phyloP scores from a whole-genome alignment of 2,888 invertebrate species.

The Amorpha juglandis region DNA sequence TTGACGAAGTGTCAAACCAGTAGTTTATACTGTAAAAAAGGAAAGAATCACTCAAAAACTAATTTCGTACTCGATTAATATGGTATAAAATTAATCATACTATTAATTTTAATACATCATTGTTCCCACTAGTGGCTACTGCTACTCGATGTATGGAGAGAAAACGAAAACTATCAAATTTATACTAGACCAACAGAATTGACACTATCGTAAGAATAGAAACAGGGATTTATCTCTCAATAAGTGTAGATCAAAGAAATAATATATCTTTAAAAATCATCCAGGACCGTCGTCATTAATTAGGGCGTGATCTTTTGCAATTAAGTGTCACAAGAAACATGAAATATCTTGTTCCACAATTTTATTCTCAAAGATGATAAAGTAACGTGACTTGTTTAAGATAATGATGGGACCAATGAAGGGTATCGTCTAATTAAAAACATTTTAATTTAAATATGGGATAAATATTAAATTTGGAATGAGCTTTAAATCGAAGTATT shows the following conservation, averaged over 20 bases:
- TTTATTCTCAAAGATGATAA: constrained; percentile 24
- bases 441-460: neutral
- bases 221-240: neutral
- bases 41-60: no score
- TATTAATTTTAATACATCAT: no score
- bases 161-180: no score
- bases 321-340: constrained; percentile 28
- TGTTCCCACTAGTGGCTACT: no score
- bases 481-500: neutral
- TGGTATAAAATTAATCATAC: no score
- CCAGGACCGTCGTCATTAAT: constrained; percentile 16
- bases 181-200: no score
- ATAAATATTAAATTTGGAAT: no score
- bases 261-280: constrained; percentile 1
- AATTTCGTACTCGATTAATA: no score
- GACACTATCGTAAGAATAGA: no score
- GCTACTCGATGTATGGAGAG: no score
- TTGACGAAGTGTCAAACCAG: no score
- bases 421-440: neutral
- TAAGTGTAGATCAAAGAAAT: constrained; percentile 3
- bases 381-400: constrained; percentile 23
- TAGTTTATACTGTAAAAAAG: no score
- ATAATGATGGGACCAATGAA: neutral
- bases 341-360: constrained; percentile 2
- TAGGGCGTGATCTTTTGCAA: constrained; percentile 17